Evolutionary conservation across 2,888 invertebrate genomes (phyloP), one percentile per base, ranked within the genome.

Genomic region (Chromoteleia sp.): DNA sequence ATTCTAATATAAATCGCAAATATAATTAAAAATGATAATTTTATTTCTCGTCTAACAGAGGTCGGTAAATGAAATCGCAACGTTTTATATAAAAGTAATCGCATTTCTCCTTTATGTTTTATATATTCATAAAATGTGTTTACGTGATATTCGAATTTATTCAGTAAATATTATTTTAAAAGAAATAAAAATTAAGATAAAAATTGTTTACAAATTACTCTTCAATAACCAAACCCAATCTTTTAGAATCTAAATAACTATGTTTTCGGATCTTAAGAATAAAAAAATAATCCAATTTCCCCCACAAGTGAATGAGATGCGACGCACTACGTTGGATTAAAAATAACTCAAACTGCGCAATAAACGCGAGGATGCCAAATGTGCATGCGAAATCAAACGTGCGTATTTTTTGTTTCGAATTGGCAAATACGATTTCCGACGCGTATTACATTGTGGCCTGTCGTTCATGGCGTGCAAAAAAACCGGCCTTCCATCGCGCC

Each of bases 401-500:
- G 17, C 30, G n/a, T 39, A 2, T n/a, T 63, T 73, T 56, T 41
- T 15, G 33, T 54, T 48, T 56, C 36, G 30, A 58, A 21, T 50
- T 65, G 65, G 30, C 65, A 54, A 33, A 56, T 59, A 50, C n/a
- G 12, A 43, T 52, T n/a, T 29, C 12, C 54, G 36, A 58, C 39
- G 65, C 25, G 45, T 21, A 63, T 73, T 81, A 67, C 70, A 61
- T 76, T 73, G 81, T 52, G 52, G 36, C 19, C 45, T 65, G 56
- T 65, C 41, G 61, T 68, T 50, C 80, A 75, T 74, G 68, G 71
- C 39, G 54, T 12, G 30, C 50, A 63, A 82, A 83, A 80, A 56
- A 81, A 59, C 50, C 70, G 48, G 78, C 82, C 70, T 70, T 52
- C 58, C 65, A 63, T 68, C 50, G 63, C 68, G 63, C 52, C 50